These are phyloP conservation scores for Nautilus pompilius DNA, from an alignment of 1,140 invertebrate species.

Conservation along the genomic window DNA sequence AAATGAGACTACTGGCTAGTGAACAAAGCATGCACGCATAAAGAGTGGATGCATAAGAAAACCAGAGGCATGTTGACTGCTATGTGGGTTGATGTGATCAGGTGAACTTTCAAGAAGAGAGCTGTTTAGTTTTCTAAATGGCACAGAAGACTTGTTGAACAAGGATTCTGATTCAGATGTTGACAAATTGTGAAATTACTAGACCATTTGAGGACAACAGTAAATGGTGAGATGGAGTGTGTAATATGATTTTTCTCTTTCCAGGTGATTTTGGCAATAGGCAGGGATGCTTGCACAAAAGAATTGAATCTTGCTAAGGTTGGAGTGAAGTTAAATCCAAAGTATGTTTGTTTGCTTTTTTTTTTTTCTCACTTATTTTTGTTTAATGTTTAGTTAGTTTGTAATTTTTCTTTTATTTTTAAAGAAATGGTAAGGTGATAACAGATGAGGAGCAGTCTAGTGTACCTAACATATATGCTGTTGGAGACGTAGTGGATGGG, in stretches of 20 bases:
- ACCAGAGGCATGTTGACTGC: no score
- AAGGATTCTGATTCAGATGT: no score
- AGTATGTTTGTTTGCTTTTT: conserved; percentile 34
- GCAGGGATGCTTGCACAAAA: conserved; percentile 63
- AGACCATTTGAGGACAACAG: no score
- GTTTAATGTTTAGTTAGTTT: not conserved
- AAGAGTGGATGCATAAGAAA: no score
- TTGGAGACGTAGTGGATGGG: conserved; percentile 89
- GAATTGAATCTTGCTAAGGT: conserved; percentile 62
- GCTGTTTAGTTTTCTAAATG: no score
- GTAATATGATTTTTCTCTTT: conserved; percentile 14
- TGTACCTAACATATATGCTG: conserved; percentile 83
- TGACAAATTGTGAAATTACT: no score
- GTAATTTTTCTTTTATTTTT: conserved; percentile 8
- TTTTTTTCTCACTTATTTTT: not conserved
- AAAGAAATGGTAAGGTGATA: conserved; percentile 60
- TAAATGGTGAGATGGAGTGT: not conserved
- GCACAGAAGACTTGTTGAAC: no score
- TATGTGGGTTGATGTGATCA: no score
- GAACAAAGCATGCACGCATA: no score
- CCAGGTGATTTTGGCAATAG: conserved; percentile 64
- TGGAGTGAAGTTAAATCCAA: conserved; percentile 58
- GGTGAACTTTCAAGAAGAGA: no score
- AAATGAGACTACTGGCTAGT: no score
- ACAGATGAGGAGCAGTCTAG: conserved; percentile 75